Percentiles rank a stretch among this genome's conserved stretches.
These are phyloP conservation scores for Dendrocincla fuliginosa DNA, from an alignment of 2,797 vertebrate genomes.

Conservation along the genomic window DNA sequence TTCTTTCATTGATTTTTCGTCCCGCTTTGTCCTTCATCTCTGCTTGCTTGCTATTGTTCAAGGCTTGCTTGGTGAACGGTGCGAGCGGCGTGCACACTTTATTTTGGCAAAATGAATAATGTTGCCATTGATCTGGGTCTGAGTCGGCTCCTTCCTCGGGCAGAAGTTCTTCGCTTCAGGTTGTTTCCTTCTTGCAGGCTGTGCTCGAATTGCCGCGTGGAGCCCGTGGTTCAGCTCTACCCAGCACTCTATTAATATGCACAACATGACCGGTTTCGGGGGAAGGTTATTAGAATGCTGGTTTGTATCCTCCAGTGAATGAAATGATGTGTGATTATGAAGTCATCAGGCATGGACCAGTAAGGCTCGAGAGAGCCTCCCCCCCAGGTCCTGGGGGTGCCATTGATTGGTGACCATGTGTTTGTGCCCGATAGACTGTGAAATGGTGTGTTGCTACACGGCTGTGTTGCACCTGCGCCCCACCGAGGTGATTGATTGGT, in stretches of 20 bases:
- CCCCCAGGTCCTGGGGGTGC: constrained; percentile 92
- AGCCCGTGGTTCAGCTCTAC: constrained; percentile 67
- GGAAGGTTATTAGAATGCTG: constrained; percentile 91
- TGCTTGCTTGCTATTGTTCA: constrained; percentile 74
- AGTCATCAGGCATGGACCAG: constrained; percentile 99
- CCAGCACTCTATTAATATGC: constrained; percentile 83
- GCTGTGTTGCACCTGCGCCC: constrained; percentile 99
- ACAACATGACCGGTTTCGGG: constrained; percentile 81
- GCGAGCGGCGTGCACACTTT: constrained; percentile 72
- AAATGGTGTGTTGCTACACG: constrained; percentile 99
- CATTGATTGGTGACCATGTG: constrained; percentile 99
- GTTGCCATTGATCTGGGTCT: constrained; percentile 60
- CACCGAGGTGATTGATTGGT: constrained; percentile 99
- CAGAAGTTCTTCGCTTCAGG: constrained; percentile 72
- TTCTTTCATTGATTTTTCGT: constrained; percentile 77
- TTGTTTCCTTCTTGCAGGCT: constrained; percentile 65
- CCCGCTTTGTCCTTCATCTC: constrained; percentile 78
- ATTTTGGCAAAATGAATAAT: constrained; percentile 78
- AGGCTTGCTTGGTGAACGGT: constrained; percentile 79
- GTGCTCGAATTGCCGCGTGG: constrained; percentile 54
- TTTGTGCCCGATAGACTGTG: constrained; percentile 99
- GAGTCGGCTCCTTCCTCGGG: constrained; percentile 73
- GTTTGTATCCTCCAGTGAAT: constrained; percentile 92
- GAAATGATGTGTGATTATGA: constrained; percentile 99
- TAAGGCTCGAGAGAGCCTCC: constrained; percentile 87